phyloP scores from a whole-genome alignment of 53 echinoderm and acorn worm species.

The Crossaster papposus region DNA sequence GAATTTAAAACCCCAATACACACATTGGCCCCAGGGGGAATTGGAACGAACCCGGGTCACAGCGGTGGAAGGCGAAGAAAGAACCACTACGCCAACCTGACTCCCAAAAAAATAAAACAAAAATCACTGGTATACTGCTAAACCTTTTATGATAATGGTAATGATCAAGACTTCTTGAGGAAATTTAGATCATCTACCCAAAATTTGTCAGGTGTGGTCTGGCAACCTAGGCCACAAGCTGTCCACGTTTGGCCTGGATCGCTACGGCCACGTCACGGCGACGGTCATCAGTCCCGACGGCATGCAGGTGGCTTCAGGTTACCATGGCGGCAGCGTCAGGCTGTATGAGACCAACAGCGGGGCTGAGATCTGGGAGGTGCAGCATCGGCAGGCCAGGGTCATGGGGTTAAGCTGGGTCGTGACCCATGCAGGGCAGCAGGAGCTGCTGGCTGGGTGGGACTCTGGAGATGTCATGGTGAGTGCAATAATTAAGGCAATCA shows the following conservation, averaged over 20 bases:
- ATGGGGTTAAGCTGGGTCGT: slow-evolving; percentile 72
- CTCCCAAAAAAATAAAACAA: too few relatives aligned
- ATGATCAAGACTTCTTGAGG: too few relatives aligned
- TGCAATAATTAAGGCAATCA: background rate
- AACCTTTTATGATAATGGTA: background rate
- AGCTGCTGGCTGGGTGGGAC: slow-evolving; percentile 76
- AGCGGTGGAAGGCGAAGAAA: too few relatives aligned
- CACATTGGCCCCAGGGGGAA: too few relatives aligned
- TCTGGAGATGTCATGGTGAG: slow-evolving; percentile 80
- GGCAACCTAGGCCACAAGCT: slow-evolving; percentile 86
- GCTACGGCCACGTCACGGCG: slow-evolving; percentile 63
- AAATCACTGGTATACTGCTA: too few relatives aligned
- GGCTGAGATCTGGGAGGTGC: slow-evolving; percentile 54
- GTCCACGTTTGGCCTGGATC: slow-evolving; percentile 54
- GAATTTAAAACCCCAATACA: too few relatives aligned
- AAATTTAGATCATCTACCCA: background rate
- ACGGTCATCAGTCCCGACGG: slow-evolving; percentile 77
- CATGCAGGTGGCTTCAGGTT: slow-evolving; percentile 72
- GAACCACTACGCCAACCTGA: too few relatives aligned
- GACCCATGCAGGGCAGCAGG: slow-evolving; percentile 8
- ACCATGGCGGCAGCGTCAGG: slow-evolving; percentile 79
- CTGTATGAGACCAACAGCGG: slow-evolving; percentile 68
- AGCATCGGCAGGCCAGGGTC: slow-evolving; percentile 71
- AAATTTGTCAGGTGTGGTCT: slow-evolving; percentile 83
- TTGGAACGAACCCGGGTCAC: too few relatives aligned